A percentile compares a stretch with the other conserved stretches of the same genome.
Evolutionary conservation across 2,888 invertebrate genomes (phyloP).

Genomic region (Eupithecia centaureata): DNA sequence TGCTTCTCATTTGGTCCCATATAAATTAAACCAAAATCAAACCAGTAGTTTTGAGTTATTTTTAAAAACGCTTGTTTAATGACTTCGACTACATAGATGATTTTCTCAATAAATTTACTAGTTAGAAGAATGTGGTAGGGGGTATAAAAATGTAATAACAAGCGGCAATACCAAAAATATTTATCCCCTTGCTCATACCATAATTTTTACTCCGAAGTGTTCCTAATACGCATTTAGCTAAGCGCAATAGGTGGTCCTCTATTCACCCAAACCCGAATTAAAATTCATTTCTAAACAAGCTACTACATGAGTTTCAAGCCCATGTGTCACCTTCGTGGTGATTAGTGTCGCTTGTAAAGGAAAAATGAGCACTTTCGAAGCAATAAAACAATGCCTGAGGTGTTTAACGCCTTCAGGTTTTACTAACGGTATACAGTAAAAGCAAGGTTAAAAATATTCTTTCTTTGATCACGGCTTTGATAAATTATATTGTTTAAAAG

Average conservation of each 20-base stretch:
- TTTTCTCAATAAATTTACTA: too few species aligned
- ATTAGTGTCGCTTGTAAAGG: conserved; percentile 18
- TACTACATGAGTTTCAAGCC: not conserved
- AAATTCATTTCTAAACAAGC: conserved; percentile 14
- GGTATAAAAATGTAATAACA: too few species aligned
- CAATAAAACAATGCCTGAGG: conserved; percentile 17
- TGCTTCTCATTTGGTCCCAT: too few species aligned
- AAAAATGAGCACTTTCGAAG: conserved; percentile 5
- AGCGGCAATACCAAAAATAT: not conserved
- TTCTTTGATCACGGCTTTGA: conserved; percentile 26
- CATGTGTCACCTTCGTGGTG: conserved; percentile 18
- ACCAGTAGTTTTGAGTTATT: too few species aligned
- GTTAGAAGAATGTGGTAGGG: too few species aligned
- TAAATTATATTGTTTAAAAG: conserved; percentile 18
- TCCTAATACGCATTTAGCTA: not conserved
- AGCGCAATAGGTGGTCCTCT: not conserved
- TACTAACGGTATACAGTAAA: conserved; percentile 21
- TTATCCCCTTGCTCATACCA: not conserved
- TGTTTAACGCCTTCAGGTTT: conserved; percentile 9
- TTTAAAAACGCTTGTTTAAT: too few species aligned
- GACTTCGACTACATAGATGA: too few species aligned
- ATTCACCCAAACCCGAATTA: not conserved
- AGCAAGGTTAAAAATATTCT: not conserved
- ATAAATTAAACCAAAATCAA: too few species aligned
- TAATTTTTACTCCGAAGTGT: not conserved